phyloP scores from a whole-genome alignment of 2,888 invertebrate genomes.

The Papilio gigon region DNA sequence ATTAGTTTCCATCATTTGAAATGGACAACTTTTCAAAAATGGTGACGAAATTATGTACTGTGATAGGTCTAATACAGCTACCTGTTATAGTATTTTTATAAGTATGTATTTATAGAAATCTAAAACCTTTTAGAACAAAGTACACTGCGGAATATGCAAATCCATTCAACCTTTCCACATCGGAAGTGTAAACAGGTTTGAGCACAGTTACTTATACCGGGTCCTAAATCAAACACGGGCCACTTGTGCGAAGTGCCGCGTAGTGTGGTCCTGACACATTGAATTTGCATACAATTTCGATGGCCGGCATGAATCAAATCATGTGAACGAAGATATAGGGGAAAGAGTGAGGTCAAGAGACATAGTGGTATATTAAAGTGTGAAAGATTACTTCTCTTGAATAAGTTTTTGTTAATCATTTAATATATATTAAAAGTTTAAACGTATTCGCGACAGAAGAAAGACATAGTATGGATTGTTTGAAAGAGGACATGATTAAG shows the following conservation, averaged over 20 bases:
- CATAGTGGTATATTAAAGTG: constrained; percentile 55
- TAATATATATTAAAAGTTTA: background rate
- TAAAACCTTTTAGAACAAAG: background rate
- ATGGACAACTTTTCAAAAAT: too few species aligned
- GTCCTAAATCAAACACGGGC: constrained; percentile 55
- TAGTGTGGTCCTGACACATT: constrained; percentile 58
- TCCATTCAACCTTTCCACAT: constrained; percentile 42
- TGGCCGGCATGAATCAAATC: constrained; percentile 49
- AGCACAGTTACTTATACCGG: constrained; percentile 41
- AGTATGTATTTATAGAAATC: too few species aligned
- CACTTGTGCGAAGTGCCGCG: constrained; percentile 53
- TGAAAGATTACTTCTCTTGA: background rate
- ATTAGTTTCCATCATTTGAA: too few species aligned
- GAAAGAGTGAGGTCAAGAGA: constrained; percentile 57
- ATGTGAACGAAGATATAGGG: constrained; percentile 61
- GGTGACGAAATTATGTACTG: too few species aligned
- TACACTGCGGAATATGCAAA: background rate
- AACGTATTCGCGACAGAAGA: too few species aligned
- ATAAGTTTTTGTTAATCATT: background rate
- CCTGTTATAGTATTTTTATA: too few species aligned
- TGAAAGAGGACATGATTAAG: too few species aligned
- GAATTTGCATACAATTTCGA: constrained; percentile 73
- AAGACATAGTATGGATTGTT: too few species aligned
- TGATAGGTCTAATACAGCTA: too few species aligned
- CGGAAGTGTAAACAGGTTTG: constrained; percentile 41